Percentiles rank a stretch among this genome's conserved stretches.
phyloP scores from a whole-genome alignment of 2,797 vertebrate genomes.

The Paramormyrops hopkinsi region DNA sequence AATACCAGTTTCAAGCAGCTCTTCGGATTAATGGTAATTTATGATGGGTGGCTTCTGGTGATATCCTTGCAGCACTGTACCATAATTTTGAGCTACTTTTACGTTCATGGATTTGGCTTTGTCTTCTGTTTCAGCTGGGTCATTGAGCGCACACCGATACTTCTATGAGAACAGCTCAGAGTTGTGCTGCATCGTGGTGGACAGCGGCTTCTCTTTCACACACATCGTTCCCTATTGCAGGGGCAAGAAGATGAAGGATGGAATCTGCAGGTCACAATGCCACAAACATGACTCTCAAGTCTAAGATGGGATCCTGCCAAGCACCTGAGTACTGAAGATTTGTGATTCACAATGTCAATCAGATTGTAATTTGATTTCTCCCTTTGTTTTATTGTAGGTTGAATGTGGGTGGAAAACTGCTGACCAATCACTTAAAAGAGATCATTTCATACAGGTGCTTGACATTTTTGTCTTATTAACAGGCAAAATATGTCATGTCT shows the following conservation, averaged over 20 bases:
- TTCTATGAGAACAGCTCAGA: constrained; percentile 80
- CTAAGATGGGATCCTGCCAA: background rate
- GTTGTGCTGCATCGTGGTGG: constrained; percentile 89
- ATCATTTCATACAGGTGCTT: constrained; percentile 94
- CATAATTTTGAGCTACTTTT: background rate
- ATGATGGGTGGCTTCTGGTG: background rate
- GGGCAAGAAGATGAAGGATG: constrained; percentile 90
- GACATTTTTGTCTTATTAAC: background rate
- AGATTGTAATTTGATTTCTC: background rate
- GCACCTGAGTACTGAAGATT: background rate
- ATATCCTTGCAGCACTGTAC: background rate
- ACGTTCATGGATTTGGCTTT: background rate
- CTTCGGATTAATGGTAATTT: constrained; percentile 82
- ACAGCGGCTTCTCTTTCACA: constrained; percentile 94
- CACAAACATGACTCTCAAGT: background rate
- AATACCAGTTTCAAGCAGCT: constrained; percentile 95
- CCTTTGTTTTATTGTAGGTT: constrained; percentile 61
- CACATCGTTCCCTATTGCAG: constrained; percentile 90
- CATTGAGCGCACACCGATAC: constrained; percentile 82
- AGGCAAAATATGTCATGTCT: background rate
- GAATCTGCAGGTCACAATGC: constrained; percentile 77
- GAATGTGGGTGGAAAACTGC: constrained; percentile 92
- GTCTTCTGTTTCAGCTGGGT: constrained; percentile 67
- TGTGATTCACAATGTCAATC: background rate
- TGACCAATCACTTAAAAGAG: constrained; percentile 97